phyloP scores from a whole-genome alignment of 1,140 invertebrate genomes.

The Drosophila mayri region DNA sequence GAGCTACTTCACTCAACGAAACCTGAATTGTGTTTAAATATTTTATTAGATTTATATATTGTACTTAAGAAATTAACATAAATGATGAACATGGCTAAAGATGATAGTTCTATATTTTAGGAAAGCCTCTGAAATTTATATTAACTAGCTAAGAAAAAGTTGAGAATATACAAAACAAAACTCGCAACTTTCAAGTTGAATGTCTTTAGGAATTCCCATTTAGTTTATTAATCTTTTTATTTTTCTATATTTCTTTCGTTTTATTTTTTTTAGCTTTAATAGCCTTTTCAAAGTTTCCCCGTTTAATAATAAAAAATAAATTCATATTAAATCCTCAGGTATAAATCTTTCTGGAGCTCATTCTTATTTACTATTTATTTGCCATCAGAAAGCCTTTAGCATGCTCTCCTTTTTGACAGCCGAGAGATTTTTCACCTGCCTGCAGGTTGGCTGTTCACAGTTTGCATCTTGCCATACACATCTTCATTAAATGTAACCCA shows the following conservation, averaged over 20 bases:
- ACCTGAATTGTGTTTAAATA: background rate
- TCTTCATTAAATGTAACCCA: slow-evolving; percentile 59
- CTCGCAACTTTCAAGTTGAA: background rate
- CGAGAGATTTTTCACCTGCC: slow-evolving; percentile 34
- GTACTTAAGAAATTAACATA: background rate
- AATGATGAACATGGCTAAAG: background rate
- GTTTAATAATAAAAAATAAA: background rate
- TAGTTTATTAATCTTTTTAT: background rate
- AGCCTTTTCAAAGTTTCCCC: background rate
- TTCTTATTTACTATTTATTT: background rate
- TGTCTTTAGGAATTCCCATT: background rate
- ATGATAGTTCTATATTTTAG: background rate
- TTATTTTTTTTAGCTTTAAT: too few relatives aligned
- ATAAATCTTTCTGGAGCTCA: background rate
- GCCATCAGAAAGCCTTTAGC: background rate
- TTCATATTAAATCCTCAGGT: background rate
- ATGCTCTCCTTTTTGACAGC: slow-evolving; percentile 5
- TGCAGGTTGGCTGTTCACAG: background rate
- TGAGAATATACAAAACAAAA: background rate
- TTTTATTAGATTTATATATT: background rate
- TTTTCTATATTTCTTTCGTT: too few relatives aligned
- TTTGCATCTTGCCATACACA: slow-evolving; percentile 12
- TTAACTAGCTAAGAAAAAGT: background rate
- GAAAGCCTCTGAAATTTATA: background rate
- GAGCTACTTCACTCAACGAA: background rate